These are phyloP conservation scores for Acipenser ruthenus DNA, from an alignment of 2,797 vertebrate species.

Conservation along the genomic window DNA sequence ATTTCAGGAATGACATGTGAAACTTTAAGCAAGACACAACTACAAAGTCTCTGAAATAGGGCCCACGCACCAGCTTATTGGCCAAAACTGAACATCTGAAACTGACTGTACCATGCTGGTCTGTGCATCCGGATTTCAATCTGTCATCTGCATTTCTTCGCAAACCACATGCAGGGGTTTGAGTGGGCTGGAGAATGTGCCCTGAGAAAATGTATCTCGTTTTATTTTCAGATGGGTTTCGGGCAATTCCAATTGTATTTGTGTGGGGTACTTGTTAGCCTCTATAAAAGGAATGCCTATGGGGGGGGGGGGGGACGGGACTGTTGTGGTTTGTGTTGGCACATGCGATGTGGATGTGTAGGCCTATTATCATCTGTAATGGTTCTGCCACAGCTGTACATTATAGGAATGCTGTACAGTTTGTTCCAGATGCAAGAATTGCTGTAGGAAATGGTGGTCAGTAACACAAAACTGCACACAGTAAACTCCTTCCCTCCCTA, in stretches of 20 bases:
- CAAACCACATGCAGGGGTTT: not conserved
- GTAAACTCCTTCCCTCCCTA: too few relatives aligned
- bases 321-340: constrained; percentile 7
- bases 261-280: constrained; percentile 10
- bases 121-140: constrained; percentile 24
- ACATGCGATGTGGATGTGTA: not conserved
- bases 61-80: too few relatives aligned
- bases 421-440: too few relatives aligned
- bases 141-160: constrained; percentile 28
- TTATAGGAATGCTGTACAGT: too few relatives aligned
- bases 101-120: constrained; percentile 26
- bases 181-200: constrained; percentile 4
- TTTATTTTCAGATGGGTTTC: not conserved
- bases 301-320: not conserved
- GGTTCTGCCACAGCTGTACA: not conserved
- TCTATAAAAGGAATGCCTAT: constrained; percentile 7
- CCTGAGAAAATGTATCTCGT: not conserved
- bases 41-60: too few relatives aligned
- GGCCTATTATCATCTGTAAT: not conserved
- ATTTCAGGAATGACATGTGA: too few relatives aligned
- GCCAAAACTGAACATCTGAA: too few relatives aligned
- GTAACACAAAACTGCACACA: too few relatives aligned
- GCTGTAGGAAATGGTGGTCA: too few relatives aligned
- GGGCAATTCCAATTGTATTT: not conserved
- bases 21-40: too few relatives aligned